Evolutionary conservation across 2,113 vertebrate genomes (phyloP), one percentile per base, ranked within the genome.

Genomic region (Heterotis niloticus): DNA sequence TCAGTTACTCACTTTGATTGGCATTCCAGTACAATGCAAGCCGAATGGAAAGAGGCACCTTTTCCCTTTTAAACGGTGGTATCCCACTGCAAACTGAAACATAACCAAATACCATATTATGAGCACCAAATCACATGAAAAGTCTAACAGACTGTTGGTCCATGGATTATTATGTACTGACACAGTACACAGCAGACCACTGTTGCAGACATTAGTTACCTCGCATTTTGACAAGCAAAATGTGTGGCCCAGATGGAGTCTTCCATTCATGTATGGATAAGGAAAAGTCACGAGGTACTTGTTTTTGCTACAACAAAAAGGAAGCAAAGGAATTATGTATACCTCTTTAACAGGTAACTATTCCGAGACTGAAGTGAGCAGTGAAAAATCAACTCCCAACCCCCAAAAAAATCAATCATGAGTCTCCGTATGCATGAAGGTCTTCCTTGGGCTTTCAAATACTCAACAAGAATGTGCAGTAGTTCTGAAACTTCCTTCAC

Each of bases 191-290:
- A 44, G 7, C 34, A 44, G 34, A 7, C 18, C 59, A 62, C 13
- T 11, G 2, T 66, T n/a, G 5, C 64, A 74, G 54, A 74, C 1
- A 23, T 20, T 0, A 13, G 86, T 92, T 89, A 99, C 98, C 95
- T 99, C 98, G 86, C 96, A 98, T 85, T 99, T 99, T 11, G 97
- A 98, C 64, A 99, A 90, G 78, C 96, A 98, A 90, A 99, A 99
- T 0, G 94, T 96, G 83, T 99, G 98, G 65, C 98, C 98, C 78
- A 99, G 93, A 84, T 99, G 98, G 83, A 99, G 92, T 16, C 95
- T 94, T 28, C 98, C 98, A 13, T 99, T 99, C 98, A 99, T 99
- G 87, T 99, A 99, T 0, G 98, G 98, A 78, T 98, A 99, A 0
- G 97, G 97, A 82, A 99, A 99, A 5, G 94, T 96, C 72, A 95